Base-by-base conservation (phyloP, 2,113 vertebrate genomes). In the Atrichornis clamosus region DNA sequence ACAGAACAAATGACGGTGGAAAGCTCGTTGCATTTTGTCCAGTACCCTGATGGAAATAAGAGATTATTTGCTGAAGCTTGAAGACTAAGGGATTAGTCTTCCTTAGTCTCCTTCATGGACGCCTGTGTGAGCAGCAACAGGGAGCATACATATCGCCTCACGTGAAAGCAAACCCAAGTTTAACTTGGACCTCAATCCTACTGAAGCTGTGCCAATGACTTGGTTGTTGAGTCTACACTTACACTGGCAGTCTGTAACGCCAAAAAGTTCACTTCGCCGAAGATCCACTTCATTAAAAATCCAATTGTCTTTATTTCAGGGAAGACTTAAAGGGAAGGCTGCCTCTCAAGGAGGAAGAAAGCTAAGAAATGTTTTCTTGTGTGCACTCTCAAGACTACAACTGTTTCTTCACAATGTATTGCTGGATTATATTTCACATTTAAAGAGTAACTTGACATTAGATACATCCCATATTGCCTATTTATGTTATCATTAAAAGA, bases 361-460 rank as follows among this genome's bases (percentile, higher is more conserved):
- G 62, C 17, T 60, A 24, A 92, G 42, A 89, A 92, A 52, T 17
- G 7, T 49, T 62, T 87, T 91, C 52, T 44, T 83, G 13, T 58
- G 35, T 28, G 30, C 19, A 75, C 37, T 90, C 46, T 47, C 30
- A 85, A 80, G 50, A 74, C 39, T 78, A 32, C 2, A 13, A 44
- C 59, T 67, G 27, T 28, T 46, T 33, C 50, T 75, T 90, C 82
- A 84, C 64, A 91, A 56, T 60, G 5, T 60, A 79, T 59, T 89
- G 93, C 67, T 84, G 72, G 46, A 70, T 89, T 63, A 18, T 28
- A 86, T 50, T 91, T 91, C 47, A 55, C 16, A 65, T 78, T 91
- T 87, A 69, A 69, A 80, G 84, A 91, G 15, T 53, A 90, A 76
- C 15, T 83, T 85, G 67, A 87, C 76, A 81, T 78, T 72, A 89